Conservation (phyloP, 2,888 invertebrate genomes). For the Hydrotaea diabolus region DNA sequence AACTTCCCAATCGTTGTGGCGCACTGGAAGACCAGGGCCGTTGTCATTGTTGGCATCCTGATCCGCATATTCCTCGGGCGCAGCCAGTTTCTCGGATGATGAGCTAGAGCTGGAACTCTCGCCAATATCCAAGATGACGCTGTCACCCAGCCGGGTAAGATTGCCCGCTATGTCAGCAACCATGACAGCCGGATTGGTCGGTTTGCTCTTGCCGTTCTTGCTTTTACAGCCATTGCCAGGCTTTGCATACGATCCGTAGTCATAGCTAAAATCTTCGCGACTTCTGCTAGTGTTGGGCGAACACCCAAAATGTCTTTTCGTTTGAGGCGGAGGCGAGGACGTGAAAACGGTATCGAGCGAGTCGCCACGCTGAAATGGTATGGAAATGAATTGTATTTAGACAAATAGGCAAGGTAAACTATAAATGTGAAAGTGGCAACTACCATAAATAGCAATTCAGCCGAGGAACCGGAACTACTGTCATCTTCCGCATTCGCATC, state of each 20-base stretch:
- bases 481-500: constrained; percentile 73
- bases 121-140: constrained; percentile 78
- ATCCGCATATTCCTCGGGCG: constrained; percentile 71
- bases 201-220: constrained; percentile 49
- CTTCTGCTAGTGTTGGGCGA: constrained; percentile 74
- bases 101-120: constrained; percentile 78
- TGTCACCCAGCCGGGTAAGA: constrained; percentile 80
- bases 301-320: constrained; percentile 72
- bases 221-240: constrained; percentile 51
- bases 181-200: constrained; percentile 69
- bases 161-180: constrained; percentile 80
- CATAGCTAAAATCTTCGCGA: constrained; percentile 70
- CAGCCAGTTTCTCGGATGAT: constrained; percentile 77
- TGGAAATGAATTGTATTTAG: not conserved
- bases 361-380: constrained; percentile 83
- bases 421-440: not conserved
- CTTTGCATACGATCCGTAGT: constrained; percentile 63
- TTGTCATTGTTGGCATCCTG: constrained; percentile 71
- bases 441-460: constrained; percentile 81
- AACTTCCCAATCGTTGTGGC: constrained; percentile 87
- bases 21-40: constrained; percentile 69
- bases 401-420: no score
- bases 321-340: constrained; percentile 82
- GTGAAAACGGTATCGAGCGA: constrained; percentile 86
- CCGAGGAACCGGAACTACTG: constrained; percentile 78